Percentiles rank a stretch among this genome's conserved stretches.
phyloP scores from a whole-genome alignment of 2,888 invertebrate species.

The Seladonia tumulorum region DNA sequence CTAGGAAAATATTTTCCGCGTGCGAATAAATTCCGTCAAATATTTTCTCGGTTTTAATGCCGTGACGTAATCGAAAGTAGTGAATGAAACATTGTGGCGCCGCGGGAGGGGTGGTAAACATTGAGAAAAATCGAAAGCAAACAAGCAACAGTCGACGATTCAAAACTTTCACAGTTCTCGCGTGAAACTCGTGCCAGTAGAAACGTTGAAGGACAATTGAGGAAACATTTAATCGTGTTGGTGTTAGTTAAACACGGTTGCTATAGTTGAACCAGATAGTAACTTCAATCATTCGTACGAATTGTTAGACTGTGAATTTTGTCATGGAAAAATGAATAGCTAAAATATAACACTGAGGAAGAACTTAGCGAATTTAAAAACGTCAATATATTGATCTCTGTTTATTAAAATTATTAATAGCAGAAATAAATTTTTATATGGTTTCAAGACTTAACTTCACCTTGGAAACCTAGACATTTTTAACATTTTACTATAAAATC shows the following conservation, averaged over 20 bases:
- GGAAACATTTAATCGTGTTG: slow-evolving; percentile 9
- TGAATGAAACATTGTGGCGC: not conserved
- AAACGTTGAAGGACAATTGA: not conserved
- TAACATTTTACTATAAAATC: no score
- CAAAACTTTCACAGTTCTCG: slow-evolving; percentile 1
- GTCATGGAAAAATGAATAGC: no score
- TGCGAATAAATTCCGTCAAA: not conserved
- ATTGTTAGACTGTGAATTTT: not conserved
- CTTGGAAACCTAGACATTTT: no score
- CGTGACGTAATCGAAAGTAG: no score
- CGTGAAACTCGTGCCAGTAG: not conserved
- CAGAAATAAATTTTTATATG: no score
- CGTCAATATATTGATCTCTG: not conserved
- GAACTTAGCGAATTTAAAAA: no score
- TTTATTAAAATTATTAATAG: no score
- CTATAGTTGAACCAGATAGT: not conserved
- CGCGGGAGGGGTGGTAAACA: not conserved
- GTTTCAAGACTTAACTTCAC: no score
- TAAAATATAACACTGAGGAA: no score
- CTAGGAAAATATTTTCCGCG: not conserved
- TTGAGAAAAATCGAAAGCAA: not conserved
- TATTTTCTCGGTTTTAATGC: slow-evolving; percentile 3
- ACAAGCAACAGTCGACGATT: not conserved
- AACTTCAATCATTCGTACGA: not conserved
- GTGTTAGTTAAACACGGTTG: not conserved